Base-by-base conservation (phyloP, 2,888 invertebrate species). In the Hyppa rectilinea region DNA sequence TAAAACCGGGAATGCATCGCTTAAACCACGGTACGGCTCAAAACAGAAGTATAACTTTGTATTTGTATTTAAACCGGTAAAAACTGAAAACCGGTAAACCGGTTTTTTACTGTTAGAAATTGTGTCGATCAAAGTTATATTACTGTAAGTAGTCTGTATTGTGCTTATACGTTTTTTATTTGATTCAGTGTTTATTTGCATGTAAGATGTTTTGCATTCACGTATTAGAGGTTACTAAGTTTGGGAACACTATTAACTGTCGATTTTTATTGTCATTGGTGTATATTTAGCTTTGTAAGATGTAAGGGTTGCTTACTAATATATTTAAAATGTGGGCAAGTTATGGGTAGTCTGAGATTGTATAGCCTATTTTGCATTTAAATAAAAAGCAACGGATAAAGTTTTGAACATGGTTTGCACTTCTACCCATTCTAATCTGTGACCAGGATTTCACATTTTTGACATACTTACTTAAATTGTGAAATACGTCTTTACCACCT, bases 141-240 rank as follows among this genome's bases (percentile, higher is more conserved):
- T 72, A 10, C 63, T 72, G 70, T 68, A 47, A 23, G 53, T 61
- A 71, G 82, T 64, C 81, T 50, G 75, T 85, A 71, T 83, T 78
- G 85, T 85, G 83, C 83, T 77, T 85, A 84, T 84, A 82, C 75
- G 82, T 85, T 90, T 92, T 93, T 90, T 85, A 87, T 91, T 90
- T 86, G 87, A 88, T 87, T 91, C 88, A 87, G 91, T 95, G 92
- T 95, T 94, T 86, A 92, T 95, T 95, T 95, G 95, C 95, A 96
- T 96, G 95, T 96, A 94, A 81, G 92, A 92, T 96, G 89, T 92
- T 95, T 96, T 96, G 96, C 95, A 88, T 91, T 93, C 94, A 95
- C 93, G 83, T 89, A 90, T 89, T 86, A 87, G 87, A 85, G 72
- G 79, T 84, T 77, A 79, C 72, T 88, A 83, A 83, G 81, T 91